These are phyloP conservation scores for Takifugu rubripes DNA, from an alignment of 2,797 vertebrate genomes.

Conservation along the genomic window DNA sequence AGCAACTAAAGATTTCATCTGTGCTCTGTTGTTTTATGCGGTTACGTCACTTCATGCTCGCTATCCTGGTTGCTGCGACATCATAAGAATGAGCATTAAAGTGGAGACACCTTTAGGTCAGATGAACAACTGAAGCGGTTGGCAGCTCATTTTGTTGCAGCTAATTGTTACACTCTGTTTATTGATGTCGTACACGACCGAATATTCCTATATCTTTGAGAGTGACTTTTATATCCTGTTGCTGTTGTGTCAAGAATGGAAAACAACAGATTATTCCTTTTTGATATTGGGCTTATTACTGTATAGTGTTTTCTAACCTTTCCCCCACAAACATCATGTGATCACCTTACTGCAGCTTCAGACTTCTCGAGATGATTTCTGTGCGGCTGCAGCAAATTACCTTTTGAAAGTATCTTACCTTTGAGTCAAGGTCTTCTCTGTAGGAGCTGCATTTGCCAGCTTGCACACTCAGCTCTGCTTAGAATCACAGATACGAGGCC, in stretches of 20 bases:
- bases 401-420: constrained; percentile 44
- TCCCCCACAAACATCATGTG: constrained; percentile 20
- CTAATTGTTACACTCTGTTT: constrained; percentile 1
- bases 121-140: no score
- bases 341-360: constrained; percentile 39
- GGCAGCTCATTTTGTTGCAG: neutral
- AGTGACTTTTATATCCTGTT: constrained; percentile 7
- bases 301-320: constrained; percentile 12
- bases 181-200: constrained; percentile 2
- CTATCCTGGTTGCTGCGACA: no score
- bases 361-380: constrained; percentile 47
- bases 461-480: constrained; percentile 46
- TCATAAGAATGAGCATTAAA: no score
- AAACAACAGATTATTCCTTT: constrained; percentile 6
- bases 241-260: constrained; percentile 5
- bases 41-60: no score
- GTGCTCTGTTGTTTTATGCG: no score
- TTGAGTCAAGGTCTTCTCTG: constrained; percentile 62
- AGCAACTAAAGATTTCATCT: no score
- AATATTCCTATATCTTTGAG: neutral
- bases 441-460: constrained; percentile 42
- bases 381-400: constrained; percentile 51
- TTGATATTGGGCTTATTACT: constrained; percentile 3
- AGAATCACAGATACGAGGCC: constrained; percentile 26
- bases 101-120: no score